Percentiles rank a stretch among this genome's conserved stretches.
phyloP scores from a whole-genome alignment of 2,113 vertebrate species.

The Atrichornis clamosus region DNA sequence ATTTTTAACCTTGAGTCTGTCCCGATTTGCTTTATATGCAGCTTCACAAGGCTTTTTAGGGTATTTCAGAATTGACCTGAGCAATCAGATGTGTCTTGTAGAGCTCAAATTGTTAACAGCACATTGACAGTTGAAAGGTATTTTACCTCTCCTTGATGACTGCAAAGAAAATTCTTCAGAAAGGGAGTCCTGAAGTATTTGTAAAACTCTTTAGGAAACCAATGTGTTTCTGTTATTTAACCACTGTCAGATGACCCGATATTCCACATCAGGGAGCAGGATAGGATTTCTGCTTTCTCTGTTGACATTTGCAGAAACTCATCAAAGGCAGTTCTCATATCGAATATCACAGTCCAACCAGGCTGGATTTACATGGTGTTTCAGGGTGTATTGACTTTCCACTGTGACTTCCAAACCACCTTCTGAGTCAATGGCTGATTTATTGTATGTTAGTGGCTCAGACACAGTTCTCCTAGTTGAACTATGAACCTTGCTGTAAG shows the following conservation, averaged over 20 bases:
- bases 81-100: background rate
- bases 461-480: background rate
- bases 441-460: background rate
- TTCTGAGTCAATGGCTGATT: background rate
- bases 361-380: background rate
- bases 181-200: background rate
- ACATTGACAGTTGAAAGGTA: background rate
- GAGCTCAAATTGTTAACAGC: constrained; percentile 7
- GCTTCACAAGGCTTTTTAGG: constrained; percentile 33
- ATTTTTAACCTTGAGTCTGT: constrained; percentile 57
- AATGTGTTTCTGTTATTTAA: constrained; percentile 14
- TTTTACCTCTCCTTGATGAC: background rate
- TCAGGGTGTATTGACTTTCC: background rate
- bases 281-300: background rate
- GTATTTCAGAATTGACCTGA: constrained; percentile 56
- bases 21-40: constrained; percentile 44
- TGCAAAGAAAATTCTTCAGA: background rate
- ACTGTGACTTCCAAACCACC: background rate
- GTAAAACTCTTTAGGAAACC: background rate
- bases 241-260: background rate
- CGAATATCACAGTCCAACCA: background rate
- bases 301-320: background rate
- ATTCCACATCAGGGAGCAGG: background rate
- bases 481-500: background rate
- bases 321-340: background rate